phyloP scores from a whole-genome alignment of 2,888 invertebrate genomes.

The Empis livida region DNA sequence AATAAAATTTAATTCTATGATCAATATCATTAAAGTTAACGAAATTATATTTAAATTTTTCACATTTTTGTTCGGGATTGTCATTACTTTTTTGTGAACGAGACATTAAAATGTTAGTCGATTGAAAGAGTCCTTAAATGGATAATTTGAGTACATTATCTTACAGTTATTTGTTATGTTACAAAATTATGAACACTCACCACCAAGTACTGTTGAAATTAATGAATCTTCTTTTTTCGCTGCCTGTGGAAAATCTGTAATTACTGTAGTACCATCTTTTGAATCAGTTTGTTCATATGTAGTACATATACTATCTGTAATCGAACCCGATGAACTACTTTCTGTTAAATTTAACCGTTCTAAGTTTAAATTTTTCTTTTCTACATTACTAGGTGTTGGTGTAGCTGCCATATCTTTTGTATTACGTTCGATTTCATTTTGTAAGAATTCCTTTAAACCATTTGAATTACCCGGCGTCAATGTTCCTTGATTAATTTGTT shows the following conservation, averaged over 20 bases:
- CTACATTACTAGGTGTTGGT: not conserved
- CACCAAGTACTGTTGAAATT: slow-evolving; percentile 36
- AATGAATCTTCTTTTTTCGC: slow-evolving; percentile 20
- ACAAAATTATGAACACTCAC: slow-evolving; percentile 21
- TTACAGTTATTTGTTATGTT: not conserved
- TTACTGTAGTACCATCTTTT: not conserved
- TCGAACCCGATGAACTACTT: slow-evolving; percentile 48
- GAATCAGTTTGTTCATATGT: slow-evolving; percentile 38
- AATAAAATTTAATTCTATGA: slow-evolving; percentile 44
- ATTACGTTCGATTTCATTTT: not conserved
- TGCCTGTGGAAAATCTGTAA: not conserved
- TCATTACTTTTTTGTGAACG: slow-evolving; percentile 23
- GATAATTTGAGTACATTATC: not conserved
- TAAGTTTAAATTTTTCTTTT: slow-evolving; percentile 14
- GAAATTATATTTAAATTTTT: slow-evolving; percentile 40
- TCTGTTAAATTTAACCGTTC: slow-evolving; percentile 39
- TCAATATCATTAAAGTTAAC: slow-evolving; percentile 42
- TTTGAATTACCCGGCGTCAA: too few species aligned
- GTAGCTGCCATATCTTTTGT: not conserved
- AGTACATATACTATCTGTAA: slow-evolving; percentile 48
- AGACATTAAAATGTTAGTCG: slow-evolving; percentile 35
- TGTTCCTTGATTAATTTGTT: too few species aligned
- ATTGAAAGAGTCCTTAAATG: slow-evolving; percentile 38
- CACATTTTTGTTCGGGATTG: slow-evolving; percentile 16
- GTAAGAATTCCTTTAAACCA: too few species aligned